Evolutionary conservation across 2,888 invertebrate genomes (phyloP).

Genomic region (Auanema sp.): DNA sequence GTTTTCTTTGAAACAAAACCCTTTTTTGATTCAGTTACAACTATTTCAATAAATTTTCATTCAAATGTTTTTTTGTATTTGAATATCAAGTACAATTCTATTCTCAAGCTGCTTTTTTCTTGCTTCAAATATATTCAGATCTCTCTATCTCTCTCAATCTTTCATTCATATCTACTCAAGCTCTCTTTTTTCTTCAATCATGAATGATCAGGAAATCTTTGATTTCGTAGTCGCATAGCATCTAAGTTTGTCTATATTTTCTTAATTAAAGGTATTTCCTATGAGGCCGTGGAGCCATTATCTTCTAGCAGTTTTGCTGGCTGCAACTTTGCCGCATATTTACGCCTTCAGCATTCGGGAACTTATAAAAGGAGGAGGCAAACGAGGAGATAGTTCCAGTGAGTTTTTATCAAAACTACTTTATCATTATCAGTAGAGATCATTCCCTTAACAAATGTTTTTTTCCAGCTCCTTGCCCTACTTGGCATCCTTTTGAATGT

Average conservation of each 20-base stretch:
- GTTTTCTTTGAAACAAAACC: no score
- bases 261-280: constrained; percentile 14
- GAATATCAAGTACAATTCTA: no score
- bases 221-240: background rate
- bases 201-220: background rate
- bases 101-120: no score
- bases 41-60: no score
- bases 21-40: no score
- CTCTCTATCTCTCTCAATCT: no score
- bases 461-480: constrained; percentile 73
- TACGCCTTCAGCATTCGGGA: constrained; percentile 24
- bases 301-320: constrained; percentile 12
- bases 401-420: background rate
- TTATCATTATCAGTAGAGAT: no score
- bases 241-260: background rate
- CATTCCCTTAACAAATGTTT: constrained; percentile 3
- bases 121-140: no score
- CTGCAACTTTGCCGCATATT: constrained; percentile 19
- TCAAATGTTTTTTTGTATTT: no score
- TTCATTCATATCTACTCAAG: no score
- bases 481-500: constrained; percentile 94
- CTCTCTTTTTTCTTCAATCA: no score
- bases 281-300: constrained; percentile 20
- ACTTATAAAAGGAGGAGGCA: constrained; percentile 19
- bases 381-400: constrained; percentile 21